A percentile compares a stretch with the other conserved stretches of the same genome.
These are phyloP conservation scores for Phorcus lineatus DNA, from an alignment of 2,888 invertebrate species.

Conservation along the genomic window DNA sequence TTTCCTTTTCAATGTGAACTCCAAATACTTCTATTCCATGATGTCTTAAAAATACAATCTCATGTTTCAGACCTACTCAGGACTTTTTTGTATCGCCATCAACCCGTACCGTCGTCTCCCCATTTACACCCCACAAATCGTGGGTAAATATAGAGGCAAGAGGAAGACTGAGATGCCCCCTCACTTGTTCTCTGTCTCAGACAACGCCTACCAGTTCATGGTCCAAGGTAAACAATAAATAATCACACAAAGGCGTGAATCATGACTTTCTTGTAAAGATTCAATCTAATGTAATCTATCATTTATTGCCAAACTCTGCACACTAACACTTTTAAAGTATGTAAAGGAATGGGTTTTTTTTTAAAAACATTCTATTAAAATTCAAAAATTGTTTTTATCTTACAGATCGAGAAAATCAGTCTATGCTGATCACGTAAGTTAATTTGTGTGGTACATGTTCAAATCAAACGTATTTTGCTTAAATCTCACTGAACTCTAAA, in stretches of 20 bases:
- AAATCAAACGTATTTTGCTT: not conserved
- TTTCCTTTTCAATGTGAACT: too few species aligned
- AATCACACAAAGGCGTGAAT: too few species aligned
- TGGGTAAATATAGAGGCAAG: conserved; percentile 98
- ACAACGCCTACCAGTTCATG: conserved; percentile 99
- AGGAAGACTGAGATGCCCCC: conserved; percentile 99
- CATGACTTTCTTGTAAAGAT: too few species aligned
- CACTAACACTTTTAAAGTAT: too few species aligned
- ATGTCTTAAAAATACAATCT: too few species aligned
- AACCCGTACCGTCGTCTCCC: conserved; percentile 99
- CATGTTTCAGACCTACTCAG: conserved; percentile 95
- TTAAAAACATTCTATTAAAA: too few species aligned
- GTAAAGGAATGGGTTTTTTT: too few species aligned
- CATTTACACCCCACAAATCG: conserved; percentile 97
- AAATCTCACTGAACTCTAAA: not conserved
- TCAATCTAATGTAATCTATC: too few species aligned
- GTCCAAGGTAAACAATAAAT: conserved; percentile 85
- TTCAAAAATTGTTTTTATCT: conserved; percentile 46
- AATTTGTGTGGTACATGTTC: not conserved
- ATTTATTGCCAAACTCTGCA: too few species aligned
- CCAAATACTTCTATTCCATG: too few species aligned
- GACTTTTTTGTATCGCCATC: conserved; percentile 99
- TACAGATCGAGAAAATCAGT: conserved; percentile 97
- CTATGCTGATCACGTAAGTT: conserved; percentile 99
- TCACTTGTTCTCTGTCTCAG: conserved; percentile 99